Evolutionary conservation across 2,113 vertebrate genomes (phyloP), one percentile per base, ranked within the genome.

Genomic region (Aspidoscelis tigris): DNA sequence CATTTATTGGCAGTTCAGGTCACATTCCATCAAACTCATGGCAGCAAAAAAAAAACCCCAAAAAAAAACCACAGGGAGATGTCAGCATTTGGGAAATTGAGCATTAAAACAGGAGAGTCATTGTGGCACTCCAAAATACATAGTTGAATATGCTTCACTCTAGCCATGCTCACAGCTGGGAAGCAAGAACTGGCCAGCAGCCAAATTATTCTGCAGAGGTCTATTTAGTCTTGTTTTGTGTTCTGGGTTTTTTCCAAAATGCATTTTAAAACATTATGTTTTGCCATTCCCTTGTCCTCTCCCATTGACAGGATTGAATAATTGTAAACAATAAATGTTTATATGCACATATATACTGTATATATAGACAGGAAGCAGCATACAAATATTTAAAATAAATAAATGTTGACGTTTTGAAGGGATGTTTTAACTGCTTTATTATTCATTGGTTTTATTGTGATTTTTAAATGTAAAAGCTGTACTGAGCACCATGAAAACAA

Each of bases 181-280:
- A 81, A 14, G 10, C 43, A 79, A 22, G 47, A 64, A 22, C 11
- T 47, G 41, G 22, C 24, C 12, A 22, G 22, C 61, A 33, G 26
- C 61, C 66, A 41, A 53, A 65, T 44, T 50, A 61, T 18, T 82
- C 71, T 20, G 73, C 78, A 0, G 0, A 61, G 39, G 72, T 65
- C 7, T 39, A 39, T 69, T 53, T 12, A 65, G 44, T 77, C 44
- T 66, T 33, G 33, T 33, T 33, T 33, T 33, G 33, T 33, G 33
- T 33, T 33, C 33, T 33, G 33, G 33, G 33, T 81, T 14, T 9
- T 82, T 77, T 20, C 76, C 24, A 5, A n/a, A 78, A 73, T 0
- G 0, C 80, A 86, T 65, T 89, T 61, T 58, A 75, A 86, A 79
- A 89, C 80, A 78, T 76, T 53, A 89, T 75, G 11, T 26, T 24